A percentile compares a stretch with the other conserved stretches of the same genome.
Evolutionary conservation across 2,113 vertebrate genomes (phyloP).

Genomic region (Lophura nycthemera): DNA sequence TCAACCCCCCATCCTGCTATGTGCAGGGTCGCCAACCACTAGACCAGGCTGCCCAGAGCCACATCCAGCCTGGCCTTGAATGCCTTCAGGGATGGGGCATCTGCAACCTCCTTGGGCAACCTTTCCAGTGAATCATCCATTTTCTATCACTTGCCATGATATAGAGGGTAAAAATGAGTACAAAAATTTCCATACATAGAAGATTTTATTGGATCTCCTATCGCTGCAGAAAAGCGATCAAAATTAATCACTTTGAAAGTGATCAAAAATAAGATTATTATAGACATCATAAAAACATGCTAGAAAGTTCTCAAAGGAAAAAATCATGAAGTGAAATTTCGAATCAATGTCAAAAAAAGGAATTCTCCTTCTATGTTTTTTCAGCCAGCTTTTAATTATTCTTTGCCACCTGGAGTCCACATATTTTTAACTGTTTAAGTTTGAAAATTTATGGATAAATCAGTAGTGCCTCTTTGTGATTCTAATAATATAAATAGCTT

Average conservation of each 20-base stretch:
- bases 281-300: background rate
- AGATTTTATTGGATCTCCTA: background rate
- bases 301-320: background rate
- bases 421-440: background rate
- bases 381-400: background rate
- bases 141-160: background rate
- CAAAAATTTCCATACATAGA: background rate
- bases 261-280: background rate
- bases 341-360: background rate
- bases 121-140: too few relatives aligned
- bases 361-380: background rate
- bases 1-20: too few relatives aligned
- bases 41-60: too few relatives aligned
- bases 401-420: background rate
- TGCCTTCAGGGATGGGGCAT: too few relatives aligned
- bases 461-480: background rate
- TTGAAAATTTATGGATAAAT: conserved; percentile 23
- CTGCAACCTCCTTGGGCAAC: too few relatives aligned
- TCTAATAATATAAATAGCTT: conserved; percentile 46
- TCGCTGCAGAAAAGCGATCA: background rate
- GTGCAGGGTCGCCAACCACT: too few relatives aligned
- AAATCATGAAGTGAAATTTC: background rate
- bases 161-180: background rate
- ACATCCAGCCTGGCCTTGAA: too few relatives aligned
- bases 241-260: background rate